Conservation (phyloP, 2,113 vertebrate species). For the Catharus bicknelli region DNA sequence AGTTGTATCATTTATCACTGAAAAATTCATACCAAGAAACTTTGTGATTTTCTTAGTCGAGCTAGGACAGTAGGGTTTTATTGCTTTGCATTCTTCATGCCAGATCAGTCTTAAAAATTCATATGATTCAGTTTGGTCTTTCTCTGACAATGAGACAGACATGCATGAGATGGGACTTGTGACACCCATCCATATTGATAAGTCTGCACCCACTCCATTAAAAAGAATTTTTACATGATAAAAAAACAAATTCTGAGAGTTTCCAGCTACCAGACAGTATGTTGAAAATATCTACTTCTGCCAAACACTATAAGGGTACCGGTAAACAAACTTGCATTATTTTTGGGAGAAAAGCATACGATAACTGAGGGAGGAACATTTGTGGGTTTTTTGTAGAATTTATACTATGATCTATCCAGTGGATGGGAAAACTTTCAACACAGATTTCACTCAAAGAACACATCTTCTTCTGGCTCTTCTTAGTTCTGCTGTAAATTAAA, state of each 20-base stretch:
- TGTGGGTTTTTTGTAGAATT: fast-evolving
- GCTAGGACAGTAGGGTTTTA: background rate
- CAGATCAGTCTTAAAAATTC: background rate
- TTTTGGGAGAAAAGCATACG: fast-evolving
- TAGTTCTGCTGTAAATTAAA: background rate
- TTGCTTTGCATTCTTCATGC: background rate
- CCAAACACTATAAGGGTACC: background rate
- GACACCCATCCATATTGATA: background rate
- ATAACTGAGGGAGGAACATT: background rate
- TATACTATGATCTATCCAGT: background rate
- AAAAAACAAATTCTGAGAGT: background rate
- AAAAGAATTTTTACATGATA: background rate
- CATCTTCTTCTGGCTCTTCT: background rate
- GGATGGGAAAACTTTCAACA: background rate
- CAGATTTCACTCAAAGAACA: background rate
- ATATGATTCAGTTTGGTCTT: background rate
- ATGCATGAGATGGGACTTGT: background rate
- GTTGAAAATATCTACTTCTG: background rate
- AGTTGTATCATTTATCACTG: background rate
- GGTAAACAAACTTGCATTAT: background rate
- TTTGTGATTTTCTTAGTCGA: background rate
- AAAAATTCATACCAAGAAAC: background rate
- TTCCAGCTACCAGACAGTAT: background rate
- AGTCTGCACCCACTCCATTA: background rate
- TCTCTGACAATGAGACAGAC: background rate